phyloP scores from a whole-genome alignment of 2,797 vertebrate species.

The Clarias platycephalus region DNA sequence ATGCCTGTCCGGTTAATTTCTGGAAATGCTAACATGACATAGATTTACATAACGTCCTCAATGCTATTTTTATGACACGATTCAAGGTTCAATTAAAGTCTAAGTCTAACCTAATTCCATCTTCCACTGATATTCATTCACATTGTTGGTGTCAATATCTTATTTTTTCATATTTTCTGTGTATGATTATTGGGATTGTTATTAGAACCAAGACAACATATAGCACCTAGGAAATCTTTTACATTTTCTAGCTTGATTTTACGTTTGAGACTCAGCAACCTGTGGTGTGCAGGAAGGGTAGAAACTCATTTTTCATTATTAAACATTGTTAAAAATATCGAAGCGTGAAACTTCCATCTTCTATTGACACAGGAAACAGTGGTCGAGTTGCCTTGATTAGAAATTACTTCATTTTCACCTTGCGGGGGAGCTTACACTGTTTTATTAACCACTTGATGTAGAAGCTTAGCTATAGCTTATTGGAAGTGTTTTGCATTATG shows the following conservation, averaged over 20 bases:
- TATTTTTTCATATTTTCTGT: too few species aligned
- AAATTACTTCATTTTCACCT: conserved; percentile 18
- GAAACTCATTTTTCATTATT: neutral
- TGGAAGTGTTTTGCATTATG: conserved; percentile 10
- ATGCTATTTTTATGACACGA: neutral
- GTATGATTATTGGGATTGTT: neutral
- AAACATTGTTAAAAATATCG: neutral
- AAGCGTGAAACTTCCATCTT: neutral
- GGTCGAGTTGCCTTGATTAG: conserved; percentile 1
- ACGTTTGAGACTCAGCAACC: too few species aligned
- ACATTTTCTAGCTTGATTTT: neutral
- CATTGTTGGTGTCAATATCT: neutral
- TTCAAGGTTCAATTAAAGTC: neutral
- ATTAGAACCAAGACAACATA: neutral
- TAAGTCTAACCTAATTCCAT: neutral
- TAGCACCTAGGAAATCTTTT: neutral
- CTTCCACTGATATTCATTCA: neutral
- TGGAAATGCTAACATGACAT: too few species aligned
- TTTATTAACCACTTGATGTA: neutral
- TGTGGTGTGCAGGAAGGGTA: neutral
- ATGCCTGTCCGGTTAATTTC: too few species aligned
- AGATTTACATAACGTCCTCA: neutral
- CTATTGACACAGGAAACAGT: conserved; percentile 12
- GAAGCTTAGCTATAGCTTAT: neutral
- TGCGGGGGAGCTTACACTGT: neutral